These are phyloP conservation scores for Galago senegalensis DNA, from an alignment of 2,797 vertebrate genomes.

Conservation along the genomic window DNA sequence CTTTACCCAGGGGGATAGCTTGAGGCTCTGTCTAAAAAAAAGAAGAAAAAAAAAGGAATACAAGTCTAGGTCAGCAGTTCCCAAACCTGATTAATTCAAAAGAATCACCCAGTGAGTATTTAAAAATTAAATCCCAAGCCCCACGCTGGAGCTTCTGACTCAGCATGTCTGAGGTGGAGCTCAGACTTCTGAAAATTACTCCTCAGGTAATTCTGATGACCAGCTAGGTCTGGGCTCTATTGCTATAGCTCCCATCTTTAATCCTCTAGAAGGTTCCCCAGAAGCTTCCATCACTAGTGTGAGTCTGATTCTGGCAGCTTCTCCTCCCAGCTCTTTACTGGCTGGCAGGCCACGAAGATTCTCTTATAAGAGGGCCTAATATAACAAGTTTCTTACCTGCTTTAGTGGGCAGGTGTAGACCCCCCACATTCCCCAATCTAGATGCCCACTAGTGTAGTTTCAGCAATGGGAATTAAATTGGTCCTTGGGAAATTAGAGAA, in stretches of 20 bases:
- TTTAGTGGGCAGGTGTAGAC: neutral
- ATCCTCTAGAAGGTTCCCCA: constrained; percentile 44
- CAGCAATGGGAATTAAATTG: neutral
- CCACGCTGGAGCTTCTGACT: constrained; percentile 41
- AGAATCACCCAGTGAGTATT: constrained; percentile 32
- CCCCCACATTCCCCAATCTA: neutral
- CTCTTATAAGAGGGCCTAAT: neutral
- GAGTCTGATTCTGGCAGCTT: neutral
- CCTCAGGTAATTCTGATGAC: neutral
- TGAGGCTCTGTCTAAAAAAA: too few relatives aligned
- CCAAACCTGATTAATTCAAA: constrained; percentile 62
- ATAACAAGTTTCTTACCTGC: neutral
- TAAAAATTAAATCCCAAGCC: constrained; percentile 46
- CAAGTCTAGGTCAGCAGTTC: constrained; percentile 9
- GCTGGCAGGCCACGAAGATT: neutral
- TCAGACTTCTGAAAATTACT: neutral
- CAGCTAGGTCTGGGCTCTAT: neutral
- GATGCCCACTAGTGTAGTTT: neutral
- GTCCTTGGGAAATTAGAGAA: constrained; percentile 30
- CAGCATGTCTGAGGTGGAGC: neutral
- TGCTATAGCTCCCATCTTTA: neutral
- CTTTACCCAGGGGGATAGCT: too few relatives aligned
- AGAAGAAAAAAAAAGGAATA: neutral
- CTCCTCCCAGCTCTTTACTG: neutral
- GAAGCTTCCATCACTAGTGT: neutral